A percentile compares a stretch with the other conserved stretches of the same genome.
These are phyloP conservation scores for Metellina segmentata DNA, from an alignment of 2,888 invertebrate genomes.

Conservation along the genomic window DNA sequence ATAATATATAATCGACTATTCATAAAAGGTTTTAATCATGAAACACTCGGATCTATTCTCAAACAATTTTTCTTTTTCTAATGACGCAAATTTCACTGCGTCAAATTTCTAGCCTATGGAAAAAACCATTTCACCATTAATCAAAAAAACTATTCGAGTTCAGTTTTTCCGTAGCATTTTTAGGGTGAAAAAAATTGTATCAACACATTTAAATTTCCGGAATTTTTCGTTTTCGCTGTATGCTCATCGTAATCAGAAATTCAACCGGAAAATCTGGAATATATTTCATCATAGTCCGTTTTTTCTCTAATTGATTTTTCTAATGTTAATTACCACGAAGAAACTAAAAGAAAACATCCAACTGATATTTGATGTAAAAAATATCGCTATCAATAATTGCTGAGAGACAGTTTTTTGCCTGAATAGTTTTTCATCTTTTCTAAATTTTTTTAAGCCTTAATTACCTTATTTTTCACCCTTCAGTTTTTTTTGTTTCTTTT, in stretches of 20 bases:
- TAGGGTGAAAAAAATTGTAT: not conserved
- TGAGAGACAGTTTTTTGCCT: not conserved
- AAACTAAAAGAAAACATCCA: not conserved
- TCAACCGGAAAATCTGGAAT: constrained; percentile 47
- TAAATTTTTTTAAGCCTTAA: not conserved
- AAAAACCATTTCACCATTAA: not conserved
- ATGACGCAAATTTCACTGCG: not conserved
- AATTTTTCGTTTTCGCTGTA: not conserved
- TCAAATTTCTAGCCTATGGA: not conserved
- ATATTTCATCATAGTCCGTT: not conserved
- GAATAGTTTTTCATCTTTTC: not conserved
- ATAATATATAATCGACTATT: too few species aligned
- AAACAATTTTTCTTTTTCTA: not conserved
- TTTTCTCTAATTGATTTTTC: constrained; percentile 12
- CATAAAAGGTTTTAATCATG: too few species aligned
- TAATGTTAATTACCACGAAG: constrained; percentile 45
- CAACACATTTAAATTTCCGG: not conserved
- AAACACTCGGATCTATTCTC: too few species aligned
- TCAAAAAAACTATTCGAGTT: not conserved
- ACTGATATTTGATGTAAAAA: not conserved
- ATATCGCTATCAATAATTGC: constrained; percentile 12
- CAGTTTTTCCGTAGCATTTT: not conserved
- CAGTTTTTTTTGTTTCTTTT: not conserved
- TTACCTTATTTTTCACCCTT: not conserved
- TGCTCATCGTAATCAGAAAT: constrained; percentile 12